Conservation (phyloP, 2,797 vertebrate species). For the Sebastes umbrosus region DNA sequence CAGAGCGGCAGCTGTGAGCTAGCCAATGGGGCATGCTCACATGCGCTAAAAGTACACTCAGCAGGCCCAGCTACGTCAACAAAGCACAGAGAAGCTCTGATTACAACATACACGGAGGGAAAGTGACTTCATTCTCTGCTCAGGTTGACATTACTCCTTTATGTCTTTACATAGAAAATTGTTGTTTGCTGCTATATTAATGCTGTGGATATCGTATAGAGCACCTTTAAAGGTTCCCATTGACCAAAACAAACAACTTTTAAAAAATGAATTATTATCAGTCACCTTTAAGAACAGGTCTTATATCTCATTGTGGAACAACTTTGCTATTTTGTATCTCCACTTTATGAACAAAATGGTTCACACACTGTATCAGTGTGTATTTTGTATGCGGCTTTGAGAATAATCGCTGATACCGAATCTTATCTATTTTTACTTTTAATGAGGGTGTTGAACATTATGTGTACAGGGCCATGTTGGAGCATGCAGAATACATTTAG, state of each 20-base stretch:
- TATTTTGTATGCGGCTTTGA: neutral
- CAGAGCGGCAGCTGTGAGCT: too few species aligned
- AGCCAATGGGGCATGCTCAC: too few species aligned
- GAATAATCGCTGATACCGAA: neutral
- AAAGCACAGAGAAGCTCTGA: too few species aligned
- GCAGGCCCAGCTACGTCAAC: too few species aligned
- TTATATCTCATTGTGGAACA: neutral
- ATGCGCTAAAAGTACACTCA: too few species aligned
- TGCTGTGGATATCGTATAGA: neutral
- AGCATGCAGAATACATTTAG: neutral
- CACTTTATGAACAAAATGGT: neutral
- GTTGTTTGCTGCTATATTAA: neutral
- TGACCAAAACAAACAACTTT: neutral
- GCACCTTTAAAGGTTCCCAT: too few species aligned
- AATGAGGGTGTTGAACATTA: neutral
- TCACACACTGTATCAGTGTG: neutral
- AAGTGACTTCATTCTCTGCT: too few species aligned
- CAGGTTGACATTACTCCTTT: too few species aligned
- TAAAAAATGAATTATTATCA: neutral
- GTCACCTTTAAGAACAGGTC: neutral
- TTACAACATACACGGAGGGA: too few species aligned
- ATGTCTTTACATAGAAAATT: too few species aligned
- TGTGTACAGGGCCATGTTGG: neutral
- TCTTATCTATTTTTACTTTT: neutral
- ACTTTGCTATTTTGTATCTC: neutral